Base-by-base conservation (phyloP, 2,888 invertebrate genomes). In the Agrotis clavis region DNA sequence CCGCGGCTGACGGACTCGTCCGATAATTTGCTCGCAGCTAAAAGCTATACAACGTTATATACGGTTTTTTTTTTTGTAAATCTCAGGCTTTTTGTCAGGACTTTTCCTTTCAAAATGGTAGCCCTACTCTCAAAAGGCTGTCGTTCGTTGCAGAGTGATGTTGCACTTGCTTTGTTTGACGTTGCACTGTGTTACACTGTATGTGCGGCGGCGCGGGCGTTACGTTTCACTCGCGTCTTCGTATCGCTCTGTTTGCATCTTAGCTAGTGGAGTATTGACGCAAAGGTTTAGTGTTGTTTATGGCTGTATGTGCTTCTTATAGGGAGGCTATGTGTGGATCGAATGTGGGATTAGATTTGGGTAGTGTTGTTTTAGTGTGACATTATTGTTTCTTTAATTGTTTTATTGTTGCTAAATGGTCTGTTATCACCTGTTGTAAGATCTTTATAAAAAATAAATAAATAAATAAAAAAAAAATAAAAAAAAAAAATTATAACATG, bases 91-190 rank as follows among this genome's bases (percentile, higher is more conserved):
- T 57, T 35, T 57, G 18, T 35, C n/a, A 6, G 7, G n/a, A 35
- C 0, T 11, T 57, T 57, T 57, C 13, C 6, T 57, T 35, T 57
- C 13, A 41, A 35, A 35, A 19, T 57, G 57, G 57, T 57, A 14
- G 19, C 35, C n/a, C n/a, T 57, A 57, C 35, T 35, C 14, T 59
- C 70, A 71, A 59, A 82, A 82, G 73, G 54, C 77, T 18, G 14
- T 25, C 63, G 21, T 53, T 56, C 54, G 53, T 47, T 62, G 68
- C 62, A 56, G 45, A 41, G 25, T 57, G 50, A 16, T 63, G 82
- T 53, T 66, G 21, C 81, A 77, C 62, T 30, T 13, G 78, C 82
- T 69, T 82, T 79, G 79, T 79, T 82, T 64, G 50, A 45, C n/a
- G 59, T 63, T 57, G 74, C 66, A 59, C 61, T 48, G 53, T 51